Evolutionary conservation across 2,797 vertebrate species (phyloP).

Genomic region (Rhynchotus rufescens): DNA sequence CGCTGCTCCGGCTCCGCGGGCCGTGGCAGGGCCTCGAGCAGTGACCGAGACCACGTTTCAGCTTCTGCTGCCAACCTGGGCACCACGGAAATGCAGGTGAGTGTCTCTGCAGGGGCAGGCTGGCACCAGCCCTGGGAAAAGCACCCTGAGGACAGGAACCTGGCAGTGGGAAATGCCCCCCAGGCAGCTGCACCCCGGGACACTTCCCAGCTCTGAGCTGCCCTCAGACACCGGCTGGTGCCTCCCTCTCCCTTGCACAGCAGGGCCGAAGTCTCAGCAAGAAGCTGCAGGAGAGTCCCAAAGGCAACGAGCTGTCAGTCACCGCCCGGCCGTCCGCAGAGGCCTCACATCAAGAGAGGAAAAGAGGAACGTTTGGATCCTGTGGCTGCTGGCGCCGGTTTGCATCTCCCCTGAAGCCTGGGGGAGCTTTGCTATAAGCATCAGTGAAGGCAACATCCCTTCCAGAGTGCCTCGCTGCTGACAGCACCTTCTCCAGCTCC

Average conservation of each 20-base stretch:
- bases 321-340: background rate
- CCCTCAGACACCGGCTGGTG: background rate
- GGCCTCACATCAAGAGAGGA: accelerated
- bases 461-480: background rate
- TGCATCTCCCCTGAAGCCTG: background rate
- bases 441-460: background rate
- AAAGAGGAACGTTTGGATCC: accelerated
- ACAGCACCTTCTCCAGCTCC: background rate
- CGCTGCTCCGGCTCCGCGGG: slow-evolving; percentile 2
- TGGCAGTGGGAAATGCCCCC: accelerated
- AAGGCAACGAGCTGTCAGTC: background rate
- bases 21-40: background rate
- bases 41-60: background rate
- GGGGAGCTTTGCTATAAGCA: accelerated
- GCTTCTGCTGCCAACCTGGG: background rate
- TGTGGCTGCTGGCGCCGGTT: background rate
- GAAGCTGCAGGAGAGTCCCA: background rate
- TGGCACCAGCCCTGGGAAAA: background rate
- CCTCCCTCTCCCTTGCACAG: background rate
- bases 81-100: background rate
- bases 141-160: accelerated
- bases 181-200: background rate
- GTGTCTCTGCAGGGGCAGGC: accelerated
- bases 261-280: background rate
- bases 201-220: background rate